These are phyloP conservation scores for Carassius gibelio DNA, from an alignment of 2,113 vertebrate genomes.

Conservation along the genomic window DNA sequence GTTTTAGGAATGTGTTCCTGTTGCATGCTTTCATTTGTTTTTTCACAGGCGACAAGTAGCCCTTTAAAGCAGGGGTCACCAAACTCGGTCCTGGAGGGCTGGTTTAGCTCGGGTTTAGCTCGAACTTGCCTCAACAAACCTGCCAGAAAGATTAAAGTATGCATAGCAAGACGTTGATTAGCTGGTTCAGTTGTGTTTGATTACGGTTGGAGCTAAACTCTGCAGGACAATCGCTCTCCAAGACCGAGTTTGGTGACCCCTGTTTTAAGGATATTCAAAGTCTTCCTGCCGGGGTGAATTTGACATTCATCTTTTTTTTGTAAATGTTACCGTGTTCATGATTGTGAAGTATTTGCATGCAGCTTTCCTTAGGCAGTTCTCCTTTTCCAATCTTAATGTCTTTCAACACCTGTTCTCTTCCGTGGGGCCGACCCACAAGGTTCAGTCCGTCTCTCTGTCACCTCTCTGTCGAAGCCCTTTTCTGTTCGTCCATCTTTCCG, in stretches of 20 bases:
- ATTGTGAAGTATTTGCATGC: slow-evolving; percentile 40
- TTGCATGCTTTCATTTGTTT: not conserved
- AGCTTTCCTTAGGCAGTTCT: not conserved
- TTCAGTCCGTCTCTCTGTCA: slow-evolving; percentile 36
- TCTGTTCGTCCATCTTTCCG: slow-evolving; percentile 52
- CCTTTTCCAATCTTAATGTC: not conserved
- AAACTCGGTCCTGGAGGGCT: no score
- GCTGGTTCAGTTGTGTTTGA: no score
- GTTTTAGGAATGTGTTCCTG: not conserved
- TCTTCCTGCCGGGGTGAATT: not conserved
- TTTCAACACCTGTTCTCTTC: not conserved
- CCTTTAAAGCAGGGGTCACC: no score
- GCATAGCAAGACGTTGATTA: no score
- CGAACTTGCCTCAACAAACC: no score
- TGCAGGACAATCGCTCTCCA: no score
- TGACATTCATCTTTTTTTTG: not conserved
- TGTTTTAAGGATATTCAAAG: not conserved
- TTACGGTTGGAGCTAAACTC: no score
- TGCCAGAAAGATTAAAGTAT: no score
- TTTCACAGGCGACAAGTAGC: not conserved
- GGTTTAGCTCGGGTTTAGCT: no score
- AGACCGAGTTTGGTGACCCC: no score
- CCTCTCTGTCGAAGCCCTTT: slow-evolving; percentile 28
- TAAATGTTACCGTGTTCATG: slow-evolving; percentile 6
- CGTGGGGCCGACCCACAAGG: not conserved